A percentile compares a stretch with the other conserved stretches of the same genome.
These are phyloP conservation scores for Lasioglossum marginatum DNA, from an alignment of 2,888 invertebrate species.

Conservation along the genomic window DNA sequence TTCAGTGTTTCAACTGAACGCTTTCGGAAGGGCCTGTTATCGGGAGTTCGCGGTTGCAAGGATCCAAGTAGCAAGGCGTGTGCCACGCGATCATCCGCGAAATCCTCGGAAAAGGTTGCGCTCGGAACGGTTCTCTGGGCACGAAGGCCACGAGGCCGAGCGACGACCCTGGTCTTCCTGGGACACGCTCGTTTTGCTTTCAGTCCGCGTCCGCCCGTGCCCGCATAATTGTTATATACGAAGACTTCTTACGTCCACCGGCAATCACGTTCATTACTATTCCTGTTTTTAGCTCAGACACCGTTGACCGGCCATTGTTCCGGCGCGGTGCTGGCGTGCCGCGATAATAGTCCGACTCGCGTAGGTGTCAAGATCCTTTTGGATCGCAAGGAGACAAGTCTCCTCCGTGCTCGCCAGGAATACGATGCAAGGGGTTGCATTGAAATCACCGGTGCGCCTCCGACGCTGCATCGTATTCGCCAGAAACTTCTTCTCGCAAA, in stretches of 20 bases:
- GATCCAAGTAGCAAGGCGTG: not conserved
- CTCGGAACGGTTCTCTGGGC: conserved; percentile 41
- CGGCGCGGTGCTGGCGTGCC: not conserved
- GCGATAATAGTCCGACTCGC: conserved; percentile 30
- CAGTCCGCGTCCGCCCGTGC: conserved; percentile 49
- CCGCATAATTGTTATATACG: conserved; percentile 61
- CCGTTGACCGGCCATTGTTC: conserved; percentile 54
- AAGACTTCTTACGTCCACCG: conserved; percentile 52
- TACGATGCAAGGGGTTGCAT: not conserved
- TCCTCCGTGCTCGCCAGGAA: not conserved
- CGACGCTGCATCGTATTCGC: not conserved
- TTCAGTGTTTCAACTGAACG: no score
- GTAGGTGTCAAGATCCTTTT: conserved; percentile 12
- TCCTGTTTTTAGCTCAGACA: conserved; percentile 55
- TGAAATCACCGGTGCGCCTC: not conserved
- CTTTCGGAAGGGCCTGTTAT: not conserved
- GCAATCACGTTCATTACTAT: conserved; percentile 65
- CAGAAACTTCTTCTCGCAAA: not conserved
- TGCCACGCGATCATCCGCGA: conserved; percentile 7
- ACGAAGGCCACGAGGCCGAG: conserved; percentile 62
- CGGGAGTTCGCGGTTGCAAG: not conserved
- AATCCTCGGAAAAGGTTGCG: conserved; percentile 13
- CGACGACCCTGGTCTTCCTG: conserved; percentile 69
- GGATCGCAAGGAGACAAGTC: conserved; percentile 1
- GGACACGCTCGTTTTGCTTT: conserved; percentile 63